Evolutionary conservation across 2,113 vertebrate genomes (phyloP).

Genomic region (Cynopterus brachyotis): DNA sequence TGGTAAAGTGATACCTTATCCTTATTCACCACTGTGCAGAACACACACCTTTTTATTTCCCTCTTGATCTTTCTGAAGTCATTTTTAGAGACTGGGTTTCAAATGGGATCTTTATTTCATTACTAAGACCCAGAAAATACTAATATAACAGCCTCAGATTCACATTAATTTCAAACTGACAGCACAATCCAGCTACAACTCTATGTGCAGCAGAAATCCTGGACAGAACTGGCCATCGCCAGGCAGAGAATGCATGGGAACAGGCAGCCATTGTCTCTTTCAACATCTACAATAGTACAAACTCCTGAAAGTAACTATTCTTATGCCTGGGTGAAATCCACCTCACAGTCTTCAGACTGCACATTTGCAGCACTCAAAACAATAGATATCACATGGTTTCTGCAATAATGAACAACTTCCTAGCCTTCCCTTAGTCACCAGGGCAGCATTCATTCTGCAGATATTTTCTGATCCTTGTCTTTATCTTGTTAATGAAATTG

Average conservation of each 20-base stretch:
- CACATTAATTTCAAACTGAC: constrained; percentile 1
- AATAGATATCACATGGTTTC: neutral
- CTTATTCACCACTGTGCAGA: neutral
- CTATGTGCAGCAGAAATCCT: neutral
- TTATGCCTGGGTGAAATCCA: neutral
- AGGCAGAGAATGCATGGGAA: neutral
- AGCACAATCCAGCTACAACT: neutral
- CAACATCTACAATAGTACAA: neutral
- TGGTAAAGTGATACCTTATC: neutral
- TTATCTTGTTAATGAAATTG: neutral
- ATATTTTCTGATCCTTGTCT: neutral
- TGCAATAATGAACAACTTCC: neutral
- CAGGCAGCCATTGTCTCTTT: neutral
- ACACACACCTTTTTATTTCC: neutral
- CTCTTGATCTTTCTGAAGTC: constrained; percentile 7
- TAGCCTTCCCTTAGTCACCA: neutral
- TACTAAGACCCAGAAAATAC: constrained; percentile 27
- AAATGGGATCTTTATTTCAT: constrained; percentile 48
- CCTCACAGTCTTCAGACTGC: neutral
- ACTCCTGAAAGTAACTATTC: neutral
- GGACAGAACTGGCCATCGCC: neutral
- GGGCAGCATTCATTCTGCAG: neutral
- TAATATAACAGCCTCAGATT: constrained; percentile 17
- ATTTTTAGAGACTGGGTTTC: constrained; percentile 47
- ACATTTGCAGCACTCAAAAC: neutral